Evolutionary conservation across 2,797 vertebrate genomes (phyloP).

Genomic region (Apogon hyalosoma): DNA sequence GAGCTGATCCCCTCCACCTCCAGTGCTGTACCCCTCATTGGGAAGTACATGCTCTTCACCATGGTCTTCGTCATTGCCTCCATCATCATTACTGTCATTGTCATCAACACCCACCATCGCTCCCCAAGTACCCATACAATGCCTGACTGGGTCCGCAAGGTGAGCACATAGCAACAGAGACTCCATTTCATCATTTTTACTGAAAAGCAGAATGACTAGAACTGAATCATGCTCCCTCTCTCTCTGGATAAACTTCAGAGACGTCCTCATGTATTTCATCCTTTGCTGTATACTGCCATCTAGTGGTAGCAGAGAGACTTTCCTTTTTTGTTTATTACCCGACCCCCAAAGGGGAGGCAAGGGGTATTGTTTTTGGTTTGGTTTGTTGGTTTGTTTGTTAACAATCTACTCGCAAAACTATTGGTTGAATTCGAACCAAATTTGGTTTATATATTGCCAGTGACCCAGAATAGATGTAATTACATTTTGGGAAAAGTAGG

Average conservation of each 20-base stretch:
- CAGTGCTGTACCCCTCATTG: slow-evolving; percentile 93
- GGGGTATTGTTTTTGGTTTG: too few species aligned
- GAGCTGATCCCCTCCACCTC: slow-evolving; percentile 97
- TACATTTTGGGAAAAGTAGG: too few species aligned
- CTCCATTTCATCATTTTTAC: not conserved
- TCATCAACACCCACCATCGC: slow-evolving; percentile 97
- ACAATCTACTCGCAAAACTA: too few species aligned
- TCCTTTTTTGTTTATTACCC: too few species aligned
- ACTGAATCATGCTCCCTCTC: not conserved
- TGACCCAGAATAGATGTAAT: too few species aligned
- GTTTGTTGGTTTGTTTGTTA: too few species aligned
- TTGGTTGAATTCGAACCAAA: too few species aligned
- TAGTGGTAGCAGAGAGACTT: slow-evolving; percentile 45
- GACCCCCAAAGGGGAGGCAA: too few species aligned
- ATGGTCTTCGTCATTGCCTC: slow-evolving; percentile 97
- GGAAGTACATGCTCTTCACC: slow-evolving; percentile 98
- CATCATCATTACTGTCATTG: slow-evolving; percentile 95
- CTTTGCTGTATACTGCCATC: slow-evolving; percentile 60
- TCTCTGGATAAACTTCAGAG: not conserved
- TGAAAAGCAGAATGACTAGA: not conserved
- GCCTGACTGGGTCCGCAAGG: slow-evolving; percentile 93
- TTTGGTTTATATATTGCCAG: too few species aligned
- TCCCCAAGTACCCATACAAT: slow-evolving; percentile 94
- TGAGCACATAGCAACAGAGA: slow-evolving; percentile 50
- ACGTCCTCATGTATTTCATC: slow-evolving; percentile 2